A percentile compares a stretch with the other conserved stretches of the same genome.
These are phyloP conservation scores for Equus przewalskii DNA, from an alignment of 2,113 vertebrate species.

Conservation along the genomic window DNA sequence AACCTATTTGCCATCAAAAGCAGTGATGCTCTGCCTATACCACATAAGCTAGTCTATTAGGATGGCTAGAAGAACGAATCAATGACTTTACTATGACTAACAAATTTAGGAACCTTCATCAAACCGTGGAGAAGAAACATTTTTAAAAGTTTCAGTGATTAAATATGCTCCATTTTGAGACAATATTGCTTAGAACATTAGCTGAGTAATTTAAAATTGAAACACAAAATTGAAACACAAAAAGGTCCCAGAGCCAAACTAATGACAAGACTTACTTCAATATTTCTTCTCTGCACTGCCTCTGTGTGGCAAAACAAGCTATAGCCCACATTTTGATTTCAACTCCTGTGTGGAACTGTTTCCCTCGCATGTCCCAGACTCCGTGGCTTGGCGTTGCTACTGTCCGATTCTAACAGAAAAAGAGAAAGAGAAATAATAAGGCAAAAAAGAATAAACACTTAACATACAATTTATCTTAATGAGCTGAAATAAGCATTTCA, in stretches of 20 bases:
- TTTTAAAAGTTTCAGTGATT: constrained; percentile 39
- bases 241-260: constrained; percentile 72
- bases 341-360: constrained; percentile 99
- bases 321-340: constrained; percentile 99
- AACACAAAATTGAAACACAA: constrained; percentile 36
- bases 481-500: constrained; percentile 29
- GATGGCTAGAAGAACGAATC: not conserved
- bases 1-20: constrained; percentile 14
- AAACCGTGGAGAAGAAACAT: not conserved
- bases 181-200: constrained; percentile 30
- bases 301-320: constrained; percentile 98
- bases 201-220: constrained; percentile 55
- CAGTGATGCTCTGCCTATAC: not conserved
- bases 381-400: constrained; percentile 99
- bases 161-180: constrained; percentile 36
- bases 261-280: constrained; percentile 92
- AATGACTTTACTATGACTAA: not conserved
- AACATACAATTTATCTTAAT: constrained; percentile 22
- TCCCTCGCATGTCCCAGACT: constrained; percentile 99
- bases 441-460: constrained; percentile 26
- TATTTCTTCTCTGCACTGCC: constrained; percentile 99
- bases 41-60: not conserved
- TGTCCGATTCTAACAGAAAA: constrained; percentile 94
- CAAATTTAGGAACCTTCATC: not conserved
- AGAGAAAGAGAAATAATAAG: constrained; percentile 61